Evolutionary conservation across 1,140 invertebrate genomes (phyloP).

Genomic region (Phymastichus coffea): DNA sequence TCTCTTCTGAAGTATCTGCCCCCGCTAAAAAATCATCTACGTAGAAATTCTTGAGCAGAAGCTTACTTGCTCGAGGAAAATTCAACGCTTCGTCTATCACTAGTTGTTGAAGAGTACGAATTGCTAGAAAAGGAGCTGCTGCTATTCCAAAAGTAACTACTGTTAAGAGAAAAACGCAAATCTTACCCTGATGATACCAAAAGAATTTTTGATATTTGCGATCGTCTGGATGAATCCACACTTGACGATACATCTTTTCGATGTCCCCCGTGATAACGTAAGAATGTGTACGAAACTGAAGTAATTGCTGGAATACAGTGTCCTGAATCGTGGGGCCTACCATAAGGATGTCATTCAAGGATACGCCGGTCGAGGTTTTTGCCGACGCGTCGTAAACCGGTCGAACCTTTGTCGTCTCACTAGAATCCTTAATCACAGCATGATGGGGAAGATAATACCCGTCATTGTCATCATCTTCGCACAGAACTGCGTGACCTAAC

Average conservation of each 20-base stretch:
- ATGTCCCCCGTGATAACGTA: conserved; percentile 41
- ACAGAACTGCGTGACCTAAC: background rate
- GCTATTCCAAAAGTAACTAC: too few species aligned
- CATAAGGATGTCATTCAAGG: conserved; percentile 35
- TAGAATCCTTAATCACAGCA: background rate
- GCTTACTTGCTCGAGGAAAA: too few species aligned
- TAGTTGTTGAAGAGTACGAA: too few species aligned
- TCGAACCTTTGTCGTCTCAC: background rate
- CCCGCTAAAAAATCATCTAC: conserved; percentile 8
- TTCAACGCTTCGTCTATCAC: too few species aligned
- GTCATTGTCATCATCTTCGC: background rate
- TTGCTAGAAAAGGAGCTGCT: too few species aligned
- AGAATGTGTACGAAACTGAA: conserved; percentile 39
- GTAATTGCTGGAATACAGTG: conserved; percentile 4
- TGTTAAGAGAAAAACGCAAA: too few species aligned
- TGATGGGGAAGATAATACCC: conserved; percentile 16
- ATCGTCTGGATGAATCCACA: too few species aligned
- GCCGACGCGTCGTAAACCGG: conserved; percentile 41
- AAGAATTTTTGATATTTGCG: too few species aligned
- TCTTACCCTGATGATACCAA: too few species aligned
- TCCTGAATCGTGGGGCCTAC: conserved; percentile 21
- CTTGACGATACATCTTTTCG: conserved; percentile 45
- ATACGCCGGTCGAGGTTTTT: conserved; percentile 30
- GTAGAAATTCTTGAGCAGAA: too few species aligned
- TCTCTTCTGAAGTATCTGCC: background rate